Percentiles rank a stretch among this genome's conserved stretches.
Evolutionary conservation across 1,140 invertebrate species (phyloP).

Genomic region (Diorhabda carinulata): DNA sequence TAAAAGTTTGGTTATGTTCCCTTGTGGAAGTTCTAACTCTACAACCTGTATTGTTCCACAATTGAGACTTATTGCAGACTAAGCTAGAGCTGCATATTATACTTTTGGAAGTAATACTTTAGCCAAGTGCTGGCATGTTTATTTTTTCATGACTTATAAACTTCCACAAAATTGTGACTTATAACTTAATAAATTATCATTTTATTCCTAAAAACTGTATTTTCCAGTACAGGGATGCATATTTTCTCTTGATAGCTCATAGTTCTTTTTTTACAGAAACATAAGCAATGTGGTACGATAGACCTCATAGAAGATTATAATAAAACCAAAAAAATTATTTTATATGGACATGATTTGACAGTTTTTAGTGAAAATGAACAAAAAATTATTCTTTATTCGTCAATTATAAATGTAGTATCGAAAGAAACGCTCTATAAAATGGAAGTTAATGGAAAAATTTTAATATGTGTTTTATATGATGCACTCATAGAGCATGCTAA

Average conservation of each 20-base stretch:
- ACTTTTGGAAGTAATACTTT: too few relatives aligned
- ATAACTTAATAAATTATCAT: too few relatives aligned
- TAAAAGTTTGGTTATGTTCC: too few relatives aligned
- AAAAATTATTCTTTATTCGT: conserved; percentile 26
- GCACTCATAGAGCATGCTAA: conserved; percentile 26
- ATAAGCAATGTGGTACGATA: conserved; percentile 21
- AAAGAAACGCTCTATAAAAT: conserved; percentile 24
- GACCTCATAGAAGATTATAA: conserved; percentile 10
- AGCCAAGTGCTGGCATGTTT: too few relatives aligned
- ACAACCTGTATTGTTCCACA: too few relatives aligned
- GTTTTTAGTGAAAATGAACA: conserved; percentile 17
- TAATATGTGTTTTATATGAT: conserved; percentile 26
- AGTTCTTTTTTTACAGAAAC: conserved; percentile 23
- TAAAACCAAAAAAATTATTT: conserved; percentile 3
- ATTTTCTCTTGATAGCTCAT: neutral
- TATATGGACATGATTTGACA: conserved; percentile 16
- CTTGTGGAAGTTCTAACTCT: too few relatives aligned
- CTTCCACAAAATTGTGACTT: too few relatives aligned
- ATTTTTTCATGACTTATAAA: too few relatives aligned
- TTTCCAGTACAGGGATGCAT: too few relatives aligned
- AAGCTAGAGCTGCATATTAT: too few relatives aligned
- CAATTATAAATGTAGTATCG: conserved; percentile 26
- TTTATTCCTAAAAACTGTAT: too few relatives aligned
- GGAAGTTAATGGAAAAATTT: conserved; percentile 23
- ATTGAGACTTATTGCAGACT: too few relatives aligned